Conservation (phyloP, 2,113 vertebrate genomes). For the Lepidothrix coronata region DNA sequence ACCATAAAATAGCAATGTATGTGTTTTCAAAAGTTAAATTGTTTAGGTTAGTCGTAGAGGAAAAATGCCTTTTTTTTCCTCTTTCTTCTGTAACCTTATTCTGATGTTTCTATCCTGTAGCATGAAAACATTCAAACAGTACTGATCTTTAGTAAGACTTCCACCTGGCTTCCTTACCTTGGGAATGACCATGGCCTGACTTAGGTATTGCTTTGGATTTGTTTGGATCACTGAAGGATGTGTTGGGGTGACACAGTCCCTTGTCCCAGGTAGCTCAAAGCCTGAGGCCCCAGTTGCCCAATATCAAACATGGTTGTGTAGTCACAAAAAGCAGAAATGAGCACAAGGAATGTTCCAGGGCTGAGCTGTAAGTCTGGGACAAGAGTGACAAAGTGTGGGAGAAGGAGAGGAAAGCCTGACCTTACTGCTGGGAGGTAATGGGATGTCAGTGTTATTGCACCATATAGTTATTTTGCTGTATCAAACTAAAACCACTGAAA, state of each 20-base stretch:
- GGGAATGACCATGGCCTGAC: neutral
- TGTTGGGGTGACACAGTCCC: neutral
- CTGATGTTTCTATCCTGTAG: neutral
- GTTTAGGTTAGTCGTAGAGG: neutral
- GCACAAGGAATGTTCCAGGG: neutral
- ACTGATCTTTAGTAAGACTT: neutral
- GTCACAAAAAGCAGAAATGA: neutral
- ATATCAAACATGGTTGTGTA: fast-evolving
- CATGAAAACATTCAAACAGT: neutral
- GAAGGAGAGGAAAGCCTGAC: neutral
- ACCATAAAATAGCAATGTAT: neutral
- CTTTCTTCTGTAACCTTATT: neutral
- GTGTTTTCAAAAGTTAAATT: neutral
- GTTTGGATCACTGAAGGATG: neutral
- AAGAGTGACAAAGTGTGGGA: neutral
- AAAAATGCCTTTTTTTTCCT: neutral
- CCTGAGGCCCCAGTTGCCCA: neutral
- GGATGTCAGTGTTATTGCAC: neutral
- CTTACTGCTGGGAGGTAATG: neutral
- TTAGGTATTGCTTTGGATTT: neutral
- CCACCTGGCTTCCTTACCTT: neutral
- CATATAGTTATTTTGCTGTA: neutral
- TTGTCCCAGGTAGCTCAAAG: neutral
- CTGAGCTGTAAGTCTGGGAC: neutral
- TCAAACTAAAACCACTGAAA: neutral